phyloP scores from a whole-genome alignment of 2,888 invertebrate species.

The Slavum lentiscoides region DNA sequence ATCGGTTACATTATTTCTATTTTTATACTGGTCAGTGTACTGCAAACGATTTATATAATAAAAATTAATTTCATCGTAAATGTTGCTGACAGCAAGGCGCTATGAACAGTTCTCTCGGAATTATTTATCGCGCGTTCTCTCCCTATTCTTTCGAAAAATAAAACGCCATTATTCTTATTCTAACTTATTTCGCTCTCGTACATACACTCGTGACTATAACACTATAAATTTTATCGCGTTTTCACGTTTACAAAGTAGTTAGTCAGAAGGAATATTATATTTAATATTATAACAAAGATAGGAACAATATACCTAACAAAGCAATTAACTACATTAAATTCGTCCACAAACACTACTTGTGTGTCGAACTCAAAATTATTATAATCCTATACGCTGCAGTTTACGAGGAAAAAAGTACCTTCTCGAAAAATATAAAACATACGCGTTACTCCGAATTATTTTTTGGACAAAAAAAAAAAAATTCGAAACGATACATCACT shows the following conservation, averaged over 20 bases:
- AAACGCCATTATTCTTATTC: slow-evolving; percentile 1
- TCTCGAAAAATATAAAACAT: neutral
- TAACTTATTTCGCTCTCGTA: neutral
- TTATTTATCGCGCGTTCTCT: slow-evolving; percentile 3
- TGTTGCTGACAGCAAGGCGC: slow-evolving; percentile 22
- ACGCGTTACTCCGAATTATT: neutral
- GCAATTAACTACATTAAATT: too few relatives aligned
- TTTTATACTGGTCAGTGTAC: neutral
- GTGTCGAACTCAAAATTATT: too few relatives aligned
- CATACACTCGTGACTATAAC: neutral
- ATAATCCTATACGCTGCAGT: too few relatives aligned
- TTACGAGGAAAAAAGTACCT: too few relatives aligned
- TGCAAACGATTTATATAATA: slow-evolving; percentile 22
- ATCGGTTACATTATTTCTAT: slow-evolving; percentile 10
- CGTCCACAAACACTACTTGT: too few relatives aligned
- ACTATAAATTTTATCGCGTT: neutral
- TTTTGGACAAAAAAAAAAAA: neutral
- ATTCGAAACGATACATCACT: neutral
- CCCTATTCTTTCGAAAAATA: slow-evolving; percentile 1
- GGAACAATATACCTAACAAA: too few relatives aligned
- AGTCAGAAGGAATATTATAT: too few relatives aligned
- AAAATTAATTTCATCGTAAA: slow-evolving; percentile 22
- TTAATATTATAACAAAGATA: too few relatives aligned
- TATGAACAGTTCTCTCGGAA: slow-evolving; percentile 14
- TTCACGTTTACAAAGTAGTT: neutral